phyloP scores from a whole-genome alignment of 1,140 invertebrate genomes.

The Trichomalopsis sarcophagae region DNA sequence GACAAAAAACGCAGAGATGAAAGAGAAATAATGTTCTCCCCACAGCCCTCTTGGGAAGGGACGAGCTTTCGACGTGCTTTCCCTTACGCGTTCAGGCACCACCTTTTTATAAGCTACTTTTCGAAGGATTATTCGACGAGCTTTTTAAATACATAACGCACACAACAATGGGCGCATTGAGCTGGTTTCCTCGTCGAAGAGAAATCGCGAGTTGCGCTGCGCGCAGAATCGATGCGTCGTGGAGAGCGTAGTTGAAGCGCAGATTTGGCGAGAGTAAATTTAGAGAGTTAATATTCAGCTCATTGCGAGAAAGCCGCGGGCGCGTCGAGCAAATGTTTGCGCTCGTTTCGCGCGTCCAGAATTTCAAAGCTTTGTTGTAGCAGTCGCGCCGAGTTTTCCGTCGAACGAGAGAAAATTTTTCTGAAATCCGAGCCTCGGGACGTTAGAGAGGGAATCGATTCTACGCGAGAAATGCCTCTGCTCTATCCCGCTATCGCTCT shows the following conservation, averaged over 20 bases:
- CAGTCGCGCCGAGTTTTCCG: not conserved
- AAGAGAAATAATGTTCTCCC: not conserved
- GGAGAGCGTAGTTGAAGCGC: not conserved
- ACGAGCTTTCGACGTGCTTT: not conserved
- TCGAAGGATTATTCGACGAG: not conserved
- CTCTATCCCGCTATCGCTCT: not conserved
- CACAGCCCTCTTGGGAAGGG: not conserved
- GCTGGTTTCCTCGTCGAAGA: not conserved
- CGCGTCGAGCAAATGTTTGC: slow-evolving; percentile 29
- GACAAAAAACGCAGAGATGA: slow-evolving; percentile 3
- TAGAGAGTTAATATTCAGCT: slow-evolving; percentile 1
- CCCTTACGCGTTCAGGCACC: not conserved
- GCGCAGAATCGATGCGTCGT: not conserved
- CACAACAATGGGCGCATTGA: too few relatives aligned
- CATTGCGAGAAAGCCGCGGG: not conserved
- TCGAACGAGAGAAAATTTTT: not conserved
- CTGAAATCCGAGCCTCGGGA: not conserved
- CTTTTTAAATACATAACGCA: not conserved
- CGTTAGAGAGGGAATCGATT: not conserved
- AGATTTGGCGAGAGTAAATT: slow-evolving; percentile 17
- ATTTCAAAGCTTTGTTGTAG: not conserved
- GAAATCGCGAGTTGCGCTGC: not conserved
- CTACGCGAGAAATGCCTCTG: not conserved
- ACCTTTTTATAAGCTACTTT: not conserved
- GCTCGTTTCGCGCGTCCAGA: not conserved